Conservation (phyloP, 2,797 vertebrate genomes). For the Hyperoplus immaculatus region DNA sequence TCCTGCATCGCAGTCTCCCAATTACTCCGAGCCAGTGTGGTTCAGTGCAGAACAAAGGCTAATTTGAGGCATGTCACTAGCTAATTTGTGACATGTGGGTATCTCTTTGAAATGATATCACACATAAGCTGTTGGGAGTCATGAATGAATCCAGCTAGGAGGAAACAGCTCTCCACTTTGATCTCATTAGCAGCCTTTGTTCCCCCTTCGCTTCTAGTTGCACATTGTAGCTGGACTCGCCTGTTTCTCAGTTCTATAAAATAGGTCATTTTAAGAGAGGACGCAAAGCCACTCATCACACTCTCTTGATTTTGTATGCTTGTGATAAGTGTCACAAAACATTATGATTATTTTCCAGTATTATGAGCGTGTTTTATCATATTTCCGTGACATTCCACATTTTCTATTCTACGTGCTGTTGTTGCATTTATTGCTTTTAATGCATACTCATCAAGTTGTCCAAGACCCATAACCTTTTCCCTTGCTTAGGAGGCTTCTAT, state of each 20-base stretch:
- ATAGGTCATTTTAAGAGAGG: conserved; percentile 43
- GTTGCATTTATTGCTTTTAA: neutral
- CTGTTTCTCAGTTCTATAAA: conserved; percentile 48
- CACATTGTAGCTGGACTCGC: conserved; percentile 43
- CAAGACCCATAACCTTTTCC: neutral
- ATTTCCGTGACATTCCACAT: neutral
- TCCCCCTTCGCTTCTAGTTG: conserved; percentile 48
- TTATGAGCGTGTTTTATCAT: conserved; percentile 15
- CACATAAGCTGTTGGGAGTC: conserved; percentile 68
- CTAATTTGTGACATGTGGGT: conserved; percentile 80
- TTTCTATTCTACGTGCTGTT: neutral
- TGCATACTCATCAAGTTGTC: neutral
- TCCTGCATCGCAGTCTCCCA: conserved; percentile 74
- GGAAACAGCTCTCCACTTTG: conserved; percentile 73
- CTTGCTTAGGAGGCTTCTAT: neutral
- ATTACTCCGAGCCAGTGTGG: conserved; percentile 73
- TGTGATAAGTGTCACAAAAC: conserved; percentile 27
- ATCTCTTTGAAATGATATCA: conserved; percentile 80
- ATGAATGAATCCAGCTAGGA: conserved; percentile 61
- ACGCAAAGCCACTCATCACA: conserved; percentile 19
- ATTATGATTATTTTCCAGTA: neutral
- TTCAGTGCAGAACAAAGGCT: conserved; percentile 79
- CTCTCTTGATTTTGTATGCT: conserved; percentile 20
- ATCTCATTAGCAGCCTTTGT: conserved; percentile 73
- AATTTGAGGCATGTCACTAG: conserved; percentile 79